Base-by-base conservation (phyloP, 2,888 invertebrate species). In the Drosophila recens region DNA sequence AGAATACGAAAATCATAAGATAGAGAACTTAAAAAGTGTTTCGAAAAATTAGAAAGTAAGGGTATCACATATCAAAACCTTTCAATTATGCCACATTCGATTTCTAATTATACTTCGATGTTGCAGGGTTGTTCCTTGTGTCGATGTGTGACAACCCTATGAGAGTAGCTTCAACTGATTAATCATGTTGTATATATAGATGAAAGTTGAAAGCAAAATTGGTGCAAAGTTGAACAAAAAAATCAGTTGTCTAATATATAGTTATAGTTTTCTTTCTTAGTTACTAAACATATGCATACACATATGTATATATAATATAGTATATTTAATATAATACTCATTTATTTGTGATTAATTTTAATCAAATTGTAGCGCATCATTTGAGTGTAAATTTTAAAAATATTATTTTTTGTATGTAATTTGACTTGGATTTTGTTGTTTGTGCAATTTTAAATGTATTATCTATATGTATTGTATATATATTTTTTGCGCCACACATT, bases 331-430 rank as follows among this genome's bases (percentile, higher is more conserved):
- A 57, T 73, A 69, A 71, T 79, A 74, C 78, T 79, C 48, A 52
- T 72, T 64, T 23, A 59, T 53, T 65, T 57, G 15, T 58, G 58
- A 17, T 59, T 63, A 51, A 38, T 62, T 33, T 61, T 59, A 42
- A 51, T 80, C 63, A 64, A 78, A 56, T 62, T 75, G 53, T 63
- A 62, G 66, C 52, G 58, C 40, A 53, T 57, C 34, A 34, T 87
- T 66, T 34, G 27, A 51, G 81, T 82, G 87, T 83, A 83, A 68
- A 87, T 80, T 65, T 79, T 87, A 87, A 84, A 84, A 84, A 89
- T 79, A 87, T 58, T 86, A 13, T 27, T 51, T 49, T 49, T 51
- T 62, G 27, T 72, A 33, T 38, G 48, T 58, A 84, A 84, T 84
- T 84, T 84, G 83, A 84, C 83, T 70, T 89, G 89, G 66, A 75